Evolutionary conservation across 2,797 vertebrate genomes (phyloP).

Genomic region (Yasuhikotakia modesta): DNA sequence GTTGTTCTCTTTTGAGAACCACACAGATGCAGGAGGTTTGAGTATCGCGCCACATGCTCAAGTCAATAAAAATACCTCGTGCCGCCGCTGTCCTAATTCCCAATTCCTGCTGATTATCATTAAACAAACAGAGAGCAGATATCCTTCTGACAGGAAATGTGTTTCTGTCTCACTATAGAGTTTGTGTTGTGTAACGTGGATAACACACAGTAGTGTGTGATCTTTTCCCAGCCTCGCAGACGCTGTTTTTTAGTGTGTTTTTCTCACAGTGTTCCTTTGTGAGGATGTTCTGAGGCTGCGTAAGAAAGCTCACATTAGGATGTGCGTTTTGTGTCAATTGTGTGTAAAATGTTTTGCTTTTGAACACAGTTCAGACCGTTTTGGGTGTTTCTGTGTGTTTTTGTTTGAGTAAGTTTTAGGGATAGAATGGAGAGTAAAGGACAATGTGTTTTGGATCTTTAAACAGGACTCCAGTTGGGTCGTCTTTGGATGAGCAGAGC

Average conservation of each 20-base stretch:
- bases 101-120: constrained; percentile 39
- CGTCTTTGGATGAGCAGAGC: constrained; percentile 92
- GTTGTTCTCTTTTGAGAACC: constrained; percentile 23
- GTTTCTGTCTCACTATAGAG: not conserved
- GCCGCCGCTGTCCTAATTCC: constrained; percentile 10
- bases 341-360: not conserved
- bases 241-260: not conserved
- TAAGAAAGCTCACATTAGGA: not conserved
- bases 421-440: not conserved
- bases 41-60: constrained; percentile 26
- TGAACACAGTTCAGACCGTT: not conserved
- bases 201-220: too few relatives aligned
- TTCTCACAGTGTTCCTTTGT: constrained; percentile 33
- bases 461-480: constrained; percentile 89
- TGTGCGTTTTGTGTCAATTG: not conserved
- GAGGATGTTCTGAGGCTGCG: constrained; percentile 45
- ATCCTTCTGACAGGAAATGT: constrained; percentile 34
- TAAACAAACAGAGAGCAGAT: constrained; percentile 20
- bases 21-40: constrained; percentile 29
- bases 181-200: constrained; percentile 48
- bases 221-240: constrained; percentile 4
- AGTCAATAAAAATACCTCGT: constrained; percentile 51
- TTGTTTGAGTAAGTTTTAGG: constrained; percentile 3
- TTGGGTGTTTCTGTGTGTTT: not conserved
- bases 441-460: constrained; percentile 48